phyloP scores from a whole-genome alignment of 35 echinoderm and acorn worm species.

The Strongylocentrotus purpuratus region DNA sequence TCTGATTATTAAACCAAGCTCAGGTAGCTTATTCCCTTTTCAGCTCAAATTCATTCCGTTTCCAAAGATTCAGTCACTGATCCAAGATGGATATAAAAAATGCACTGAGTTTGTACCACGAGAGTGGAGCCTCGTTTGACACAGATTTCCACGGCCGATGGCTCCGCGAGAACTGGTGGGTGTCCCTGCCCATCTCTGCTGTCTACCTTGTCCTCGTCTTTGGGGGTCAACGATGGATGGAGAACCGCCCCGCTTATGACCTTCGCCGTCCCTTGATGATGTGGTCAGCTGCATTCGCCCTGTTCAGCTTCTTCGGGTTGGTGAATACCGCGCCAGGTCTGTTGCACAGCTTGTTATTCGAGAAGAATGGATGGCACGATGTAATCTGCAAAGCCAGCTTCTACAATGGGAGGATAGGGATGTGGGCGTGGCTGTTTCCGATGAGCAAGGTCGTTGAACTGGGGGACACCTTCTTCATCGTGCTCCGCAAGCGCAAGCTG shows the following conservation, averaged over 20 bases:
- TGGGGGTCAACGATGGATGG: conserved; percentile 65
- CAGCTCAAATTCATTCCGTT: background rate
- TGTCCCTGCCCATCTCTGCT: conserved; percentile 36
- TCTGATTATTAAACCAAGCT: background rate
- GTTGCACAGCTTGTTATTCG: background rate
- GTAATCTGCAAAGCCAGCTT: conserved; percentile 62
- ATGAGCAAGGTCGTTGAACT: conserved; percentile 73
- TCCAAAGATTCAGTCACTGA: background rate
- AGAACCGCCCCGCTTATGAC: conserved; percentile 36
- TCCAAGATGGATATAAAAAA: background rate
- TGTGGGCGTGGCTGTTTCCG: conserved; percentile 69
- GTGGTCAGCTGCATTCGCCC: conserved; percentile 66
- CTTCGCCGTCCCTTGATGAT: conserved; percentile 52
- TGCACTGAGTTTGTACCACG: background rate
- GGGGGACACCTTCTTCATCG: conserved; percentile 85
- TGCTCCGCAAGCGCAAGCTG: conserved; percentile 78
- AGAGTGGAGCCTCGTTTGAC: background rate
- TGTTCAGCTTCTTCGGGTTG: conserved; percentile 77
- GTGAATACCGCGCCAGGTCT: background rate
- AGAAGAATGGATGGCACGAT: conserved; percentile 52
- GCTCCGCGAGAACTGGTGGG: conserved; percentile 64
- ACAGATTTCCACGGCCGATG: conserved; percentile 11
- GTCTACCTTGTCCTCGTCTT: conserved; percentile 72
- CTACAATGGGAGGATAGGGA: conserved; percentile 18
- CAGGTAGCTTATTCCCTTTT: background rate